A percentile compares a stretch with the other conserved stretches of the same genome.
These are phyloP conservation scores for Saccostrea cuccullata DNA, from an alignment of 1,140 invertebrate genomes.

Conservation along the genomic window DNA sequence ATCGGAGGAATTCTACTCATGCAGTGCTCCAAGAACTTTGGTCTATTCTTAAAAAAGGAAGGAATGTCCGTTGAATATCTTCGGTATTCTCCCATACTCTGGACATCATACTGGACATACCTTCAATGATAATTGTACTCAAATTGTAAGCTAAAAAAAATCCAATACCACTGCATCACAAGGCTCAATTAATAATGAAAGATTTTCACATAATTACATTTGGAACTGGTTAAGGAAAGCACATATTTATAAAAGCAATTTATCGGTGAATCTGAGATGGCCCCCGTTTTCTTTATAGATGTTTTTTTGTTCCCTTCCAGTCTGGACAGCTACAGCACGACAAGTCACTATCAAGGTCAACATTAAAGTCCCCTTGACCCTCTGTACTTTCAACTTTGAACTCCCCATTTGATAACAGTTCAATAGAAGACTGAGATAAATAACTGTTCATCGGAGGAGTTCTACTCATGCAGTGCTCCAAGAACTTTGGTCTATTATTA, in stretches of 20 bases:
- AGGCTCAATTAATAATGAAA: too few species aligned
- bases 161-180: too few species aligned
- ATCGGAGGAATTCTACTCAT: background rate
- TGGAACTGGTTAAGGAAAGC: too few species aligned
- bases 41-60: background rate
- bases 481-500: slow-evolving; percentile 6
- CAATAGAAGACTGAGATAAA: background rate
- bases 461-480: slow-evolving; percentile 3
- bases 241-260: too few species aligned
- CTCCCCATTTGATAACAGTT: background rate
- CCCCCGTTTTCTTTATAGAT: too few species aligned
- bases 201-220: too few species aligned
- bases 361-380: background rate
- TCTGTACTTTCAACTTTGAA: too few species aligned
- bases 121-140: background rate
- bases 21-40: slow-evolving; percentile 19
- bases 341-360: background rate
- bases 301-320: slow-evolving; percentile 3
- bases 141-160: too few species aligned
- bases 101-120: slow-evolving; percentile 33
- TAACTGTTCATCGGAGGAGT: too few species aligned
- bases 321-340: slow-evolving; percentile 11
- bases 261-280: too few species aligned
- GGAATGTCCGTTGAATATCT: background rate
- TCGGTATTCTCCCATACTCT: background rate